Base-by-base conservation (phyloP, 2,888 invertebrate species). In the Drosophila borealis region DNA sequence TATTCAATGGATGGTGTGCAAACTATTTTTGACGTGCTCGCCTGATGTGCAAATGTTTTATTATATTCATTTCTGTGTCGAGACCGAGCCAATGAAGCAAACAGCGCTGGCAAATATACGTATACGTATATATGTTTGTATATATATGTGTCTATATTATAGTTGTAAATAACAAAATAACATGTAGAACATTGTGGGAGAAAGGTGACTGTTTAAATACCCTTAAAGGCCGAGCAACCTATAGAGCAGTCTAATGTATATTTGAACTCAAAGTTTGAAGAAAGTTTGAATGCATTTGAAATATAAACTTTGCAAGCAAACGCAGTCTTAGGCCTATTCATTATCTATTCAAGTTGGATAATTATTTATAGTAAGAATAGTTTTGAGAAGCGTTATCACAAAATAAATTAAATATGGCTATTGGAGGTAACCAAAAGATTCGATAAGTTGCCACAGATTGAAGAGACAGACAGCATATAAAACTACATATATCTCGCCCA, bases 11-110 rank as follows among this genome's bases (percentile, higher is more conserved):
- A 13, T 54, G 34, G 56, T 29, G 29, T 29, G 29, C 59, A 70
- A 67, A 78, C 79, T 83, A 85, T 82, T 82, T 85, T 78, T 80
- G 83, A 82, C 69, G 41, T 61, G 51, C 71, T 73, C 73, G 82
- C 71, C 69, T 73, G 74, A 65, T 67, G 41, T 62, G 55, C 60
- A 63, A 49, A 61, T 67, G 63, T 65, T 59, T 29, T 41, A 36
- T 44, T 63, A 56, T 59, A 29, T 46, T 64, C 59, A 37, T 71
- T 45, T 64, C 51, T 56, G 48, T 54, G 53, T 57, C 62, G 55
- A 50, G 51, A 39, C 11, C 25, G 54, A 61, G 50, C 57, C 61
- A 73, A 68, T 76, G 55, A 69, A 45, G 69, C 75, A 45, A 51
- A 62, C 21, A 59, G 55, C 42, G 19, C 25, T 49, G 36, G 53